A percentile compares a stretch with the other conserved stretches of the same genome.
Conservation (phyloP, 2,888 invertebrate species). For the Tupiocoris notatus region DNA sequence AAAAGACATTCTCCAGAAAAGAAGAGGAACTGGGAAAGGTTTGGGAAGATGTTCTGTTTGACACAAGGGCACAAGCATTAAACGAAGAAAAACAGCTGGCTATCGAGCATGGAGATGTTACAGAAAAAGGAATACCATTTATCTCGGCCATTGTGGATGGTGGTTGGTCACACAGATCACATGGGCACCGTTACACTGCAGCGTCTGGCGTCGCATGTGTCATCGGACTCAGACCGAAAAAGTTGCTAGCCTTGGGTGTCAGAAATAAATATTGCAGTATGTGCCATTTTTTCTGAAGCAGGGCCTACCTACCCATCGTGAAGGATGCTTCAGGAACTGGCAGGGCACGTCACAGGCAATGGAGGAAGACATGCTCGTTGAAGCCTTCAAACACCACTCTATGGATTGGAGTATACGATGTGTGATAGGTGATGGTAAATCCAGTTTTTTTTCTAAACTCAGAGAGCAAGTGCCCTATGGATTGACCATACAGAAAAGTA, state of each 20-base stretch:
- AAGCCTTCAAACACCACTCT: neutral
- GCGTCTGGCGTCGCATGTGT: slow-evolving; percentile 11
- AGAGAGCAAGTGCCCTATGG: slow-evolving; percentile 18
- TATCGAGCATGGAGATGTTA: neutral
- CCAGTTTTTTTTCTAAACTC: slow-evolving; percentile 51
- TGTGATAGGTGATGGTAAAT: slow-evolving; percentile 54
- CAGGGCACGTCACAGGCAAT: neutral
- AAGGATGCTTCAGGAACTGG: slow-evolving; percentile 13
- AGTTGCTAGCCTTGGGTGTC: neutral
- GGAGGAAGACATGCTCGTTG: slow-evolving; percentile 14
- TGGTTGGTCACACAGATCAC: slow-evolving; percentile 5
- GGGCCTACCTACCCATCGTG: neutral
- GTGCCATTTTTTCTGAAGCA: neutral
- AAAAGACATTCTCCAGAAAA: neutral
- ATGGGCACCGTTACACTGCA: slow-evolving; percentile 4
- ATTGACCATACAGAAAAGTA: neutral
- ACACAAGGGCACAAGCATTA: neutral
- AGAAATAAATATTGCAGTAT: slow-evolving; percentile 13
- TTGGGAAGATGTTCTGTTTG: neutral
- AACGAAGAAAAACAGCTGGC: neutral
- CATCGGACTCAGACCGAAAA: neutral
- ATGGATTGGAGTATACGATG: too few relatives aligned
- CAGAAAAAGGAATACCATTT: neutral
- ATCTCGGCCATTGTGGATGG: slow-evolving; percentile 12
- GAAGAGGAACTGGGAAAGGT: neutral